phyloP scores from a whole-genome alignment of 2,888 invertebrate genomes.

The Synanthedon tipuliformis region DNA sequence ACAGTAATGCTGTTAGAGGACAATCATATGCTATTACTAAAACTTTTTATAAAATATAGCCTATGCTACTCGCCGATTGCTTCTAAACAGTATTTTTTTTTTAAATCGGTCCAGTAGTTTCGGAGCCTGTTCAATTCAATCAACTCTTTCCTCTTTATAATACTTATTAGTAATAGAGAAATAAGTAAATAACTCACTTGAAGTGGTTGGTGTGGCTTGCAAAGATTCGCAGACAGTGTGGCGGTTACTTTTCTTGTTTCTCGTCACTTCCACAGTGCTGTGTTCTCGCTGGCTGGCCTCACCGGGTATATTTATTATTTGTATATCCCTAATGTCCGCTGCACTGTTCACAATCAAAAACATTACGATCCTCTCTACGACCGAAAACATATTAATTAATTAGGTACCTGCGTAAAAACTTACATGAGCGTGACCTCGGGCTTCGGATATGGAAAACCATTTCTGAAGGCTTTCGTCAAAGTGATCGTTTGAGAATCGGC shows the following conservation, averaged over 20 bases:
- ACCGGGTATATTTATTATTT: slow-evolving; percentile 77
- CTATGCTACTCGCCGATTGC: no score
- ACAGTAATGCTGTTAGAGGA: no score
- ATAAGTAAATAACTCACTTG: slow-evolving; percentile 14
- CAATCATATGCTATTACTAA: no score
- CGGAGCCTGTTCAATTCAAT: no score
- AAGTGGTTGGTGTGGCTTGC: slow-evolving; percentile 41
- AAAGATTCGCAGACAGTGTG: slow-evolving; percentile 54
- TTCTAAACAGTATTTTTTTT: no score
- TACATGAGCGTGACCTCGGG: slow-evolving; percentile 63
- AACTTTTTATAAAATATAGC: no score
- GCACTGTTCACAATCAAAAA: slow-evolving; percentile 58
- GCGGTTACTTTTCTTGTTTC: slow-evolving; percentile 37
- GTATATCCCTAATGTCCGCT: slow-evolving; percentile 79
- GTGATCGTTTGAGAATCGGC: slow-evolving; percentile 80
- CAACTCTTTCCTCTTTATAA: no score
- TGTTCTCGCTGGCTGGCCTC: slow-evolving; percentile 38
- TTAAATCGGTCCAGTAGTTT: no score
- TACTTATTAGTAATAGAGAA: no score
- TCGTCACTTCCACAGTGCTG: slow-evolving; percentile 50
- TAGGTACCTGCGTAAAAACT: slow-evolving; percentile 13
- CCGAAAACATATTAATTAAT: not conserved
- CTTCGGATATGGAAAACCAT: slow-evolving; percentile 74
- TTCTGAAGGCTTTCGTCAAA: slow-evolving; percentile 83
- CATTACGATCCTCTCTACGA: no score